phyloP scores from a whole-genome alignment of 2,113 vertebrate species.

The Misgurnus mizolepis region DNA sequence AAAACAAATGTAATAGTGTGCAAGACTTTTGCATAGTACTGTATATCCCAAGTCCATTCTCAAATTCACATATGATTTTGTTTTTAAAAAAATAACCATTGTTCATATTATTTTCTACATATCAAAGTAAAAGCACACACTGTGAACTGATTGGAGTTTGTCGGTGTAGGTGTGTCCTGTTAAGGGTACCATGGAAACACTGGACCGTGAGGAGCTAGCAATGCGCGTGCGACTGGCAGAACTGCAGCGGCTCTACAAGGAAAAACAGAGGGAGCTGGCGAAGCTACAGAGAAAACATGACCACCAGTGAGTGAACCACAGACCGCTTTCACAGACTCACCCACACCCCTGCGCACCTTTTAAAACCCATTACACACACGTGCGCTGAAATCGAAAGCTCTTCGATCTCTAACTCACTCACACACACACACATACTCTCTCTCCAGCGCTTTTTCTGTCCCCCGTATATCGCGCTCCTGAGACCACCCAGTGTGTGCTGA shows the following conservation, averaged over 20 bases:
- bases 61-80: no score
- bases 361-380: constrained; percentile 14
- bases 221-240: constrained; percentile 92
- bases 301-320: constrained; percentile 77
- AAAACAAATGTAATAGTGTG: no score
- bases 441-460: constrained; percentile 37
- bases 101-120: no score
- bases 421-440: constrained; percentile 19
- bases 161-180: constrained; percentile 86
- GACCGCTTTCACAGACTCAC: constrained; percentile 32
- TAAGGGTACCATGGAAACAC: constrained; percentile 90
- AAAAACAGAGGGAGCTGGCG: constrained; percentile 94
- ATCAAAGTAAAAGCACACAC: no score
- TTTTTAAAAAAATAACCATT: no score
- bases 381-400: constrained; percentile 11
- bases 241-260: constrained; percentile 92
- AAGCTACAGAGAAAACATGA: constrained; percentile 91
- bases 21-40: no score
- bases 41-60: no score
- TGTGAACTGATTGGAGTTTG: constrained; percentile 30
- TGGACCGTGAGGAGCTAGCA: constrained; percentile 92
- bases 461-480: constrained; percentile 33
- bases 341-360: constrained; percentile 43
- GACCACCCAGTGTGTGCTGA: constrained; percentile 54
- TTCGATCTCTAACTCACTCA: neutral